A percentile compares a stretch with the other conserved stretches of the same genome.
Evolutionary conservation across 1,140 invertebrate species (phyloP).

Genomic region (Drosophila mauritiana): DNA sequence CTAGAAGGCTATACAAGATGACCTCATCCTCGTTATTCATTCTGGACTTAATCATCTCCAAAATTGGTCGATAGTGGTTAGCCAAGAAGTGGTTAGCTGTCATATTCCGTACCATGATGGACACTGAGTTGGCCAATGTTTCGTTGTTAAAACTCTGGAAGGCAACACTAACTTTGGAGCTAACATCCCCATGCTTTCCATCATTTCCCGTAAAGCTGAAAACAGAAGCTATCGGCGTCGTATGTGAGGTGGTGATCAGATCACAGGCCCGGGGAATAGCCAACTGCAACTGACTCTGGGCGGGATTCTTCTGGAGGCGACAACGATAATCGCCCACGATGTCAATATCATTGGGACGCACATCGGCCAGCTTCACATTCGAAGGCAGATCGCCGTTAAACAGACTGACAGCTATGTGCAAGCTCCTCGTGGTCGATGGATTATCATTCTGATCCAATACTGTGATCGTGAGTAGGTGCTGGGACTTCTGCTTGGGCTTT

Average conservation of each 20-base stretch:
- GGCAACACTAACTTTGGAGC: conserved; percentile 92
- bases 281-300: conserved; percentile 86
- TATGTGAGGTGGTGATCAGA: conserved; percentile 89
- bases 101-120: conserved; percentile 90
- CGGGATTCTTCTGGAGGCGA: conserved; percentile 86
- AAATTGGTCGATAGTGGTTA: conserved; percentile 90
- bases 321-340: conserved; percentile 94
- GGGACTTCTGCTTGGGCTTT: conserved; percentile 91
- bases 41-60: conserved; percentile 89
- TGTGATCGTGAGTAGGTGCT: conserved; percentile 90
- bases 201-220: conserved; percentile 94
- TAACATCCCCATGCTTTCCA: conserved; percentile 93
- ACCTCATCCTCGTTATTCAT: conserved; percentile 88
- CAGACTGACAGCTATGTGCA: conserved; percentile 92
- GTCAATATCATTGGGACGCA: conserved; percentile 96
- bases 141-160: conserved; percentile 92
- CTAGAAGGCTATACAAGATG: conserved; percentile 90
- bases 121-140: conserved; percentile 93
- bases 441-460: conserved; percentile 96
- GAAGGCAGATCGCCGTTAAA: conserved; percentile 90
- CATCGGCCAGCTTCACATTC: conserved; percentile 93
- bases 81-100: conserved; percentile 90
- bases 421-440: conserved; percentile 92
- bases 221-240: conserved; percentile 89
- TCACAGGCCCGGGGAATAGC: conserved; percentile 91